phyloP scores from a whole-genome alignment of 2,113 vertebrate species.

The Phrynosoma platyrhinos region DNA sequence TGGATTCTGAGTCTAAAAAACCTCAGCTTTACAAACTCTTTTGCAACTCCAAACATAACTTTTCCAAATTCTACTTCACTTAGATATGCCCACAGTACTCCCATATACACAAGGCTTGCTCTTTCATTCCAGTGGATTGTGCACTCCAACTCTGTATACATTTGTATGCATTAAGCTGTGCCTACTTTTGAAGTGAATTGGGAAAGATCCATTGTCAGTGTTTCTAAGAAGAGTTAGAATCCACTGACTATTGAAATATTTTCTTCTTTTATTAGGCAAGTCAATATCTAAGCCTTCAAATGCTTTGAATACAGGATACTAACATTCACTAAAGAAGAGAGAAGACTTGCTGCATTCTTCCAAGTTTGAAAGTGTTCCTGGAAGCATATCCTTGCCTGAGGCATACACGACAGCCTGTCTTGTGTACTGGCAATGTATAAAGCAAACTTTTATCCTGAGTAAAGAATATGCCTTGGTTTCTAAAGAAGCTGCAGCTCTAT shows the following conservation, averaged over 20 bases:
- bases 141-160: not conserved
- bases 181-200: not conserved
- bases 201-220: not conserved
- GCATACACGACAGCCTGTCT: constrained; percentile 16
- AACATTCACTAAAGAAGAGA: constrained; percentile 10
- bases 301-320: not conserved
- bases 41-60: no score
- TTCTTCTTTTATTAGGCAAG: not conserved
- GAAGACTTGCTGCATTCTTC: not conserved
- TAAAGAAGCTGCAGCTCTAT: constrained; percentile 7
- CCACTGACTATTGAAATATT: not conserved
- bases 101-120: no score
- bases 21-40: no score
- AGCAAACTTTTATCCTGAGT: constrained; percentile 18
- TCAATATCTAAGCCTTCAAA: not conserved
- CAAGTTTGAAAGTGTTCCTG: constrained; percentile 7
- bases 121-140: not conserved
- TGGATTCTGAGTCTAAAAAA: no score
- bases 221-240: not conserved
- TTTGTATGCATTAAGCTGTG: not conserved
- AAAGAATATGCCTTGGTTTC: not conserved
- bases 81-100: no score
- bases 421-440: constrained; percentile 12
- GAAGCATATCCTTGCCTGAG: not conserved
- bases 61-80: no score